Base-by-base conservation (phyloP, 2,113 vertebrate genomes). In the Glareola pratincola region DNA sequence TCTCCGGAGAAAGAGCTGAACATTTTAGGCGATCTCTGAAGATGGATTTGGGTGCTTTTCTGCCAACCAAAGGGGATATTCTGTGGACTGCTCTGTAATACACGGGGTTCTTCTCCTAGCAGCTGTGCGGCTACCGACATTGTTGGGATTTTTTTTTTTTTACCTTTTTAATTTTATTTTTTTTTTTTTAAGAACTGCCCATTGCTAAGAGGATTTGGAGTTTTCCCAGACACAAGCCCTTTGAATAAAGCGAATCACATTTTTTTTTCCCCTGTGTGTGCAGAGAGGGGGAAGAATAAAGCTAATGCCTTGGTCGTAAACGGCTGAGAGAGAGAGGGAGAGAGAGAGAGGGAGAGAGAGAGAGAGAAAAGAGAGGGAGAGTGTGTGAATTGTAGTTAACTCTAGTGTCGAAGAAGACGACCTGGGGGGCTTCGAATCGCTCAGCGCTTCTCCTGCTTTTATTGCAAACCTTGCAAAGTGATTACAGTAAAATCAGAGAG, bases 41-140 rank as follows among this genome's bases (percentile, higher is more conserved):
- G 97, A 98, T 98, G 98, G 97, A 97, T 98, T 94, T 96, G 88
- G 81, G 97, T 94, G 94, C 95, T 97, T 91, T 96, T 89, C 85
- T 94, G 93, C 67, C 85, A 92, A 16, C 77, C 69, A 63, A 85
- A 96, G 73, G 77, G 30, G 91, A 95, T 97, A 92, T 90, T 95
- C 92, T 94, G 78, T 84, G 96, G 87, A 96, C 97, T 81, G 94
- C 91, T 87, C 92, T 72, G 94, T 97, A 94, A 97, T 92, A 92
- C 66, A 53, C 54, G 81, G 60, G 59, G 45, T 91, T 88, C 72
- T 80, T 94, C 95, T 95, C 72, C 86, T 75, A 59, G 20, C 95
- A 88, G 63, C 74, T 71, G 96, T 74, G 90, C 94, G 93, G 59
- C 76, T n/a, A 92, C 94, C 85, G 94, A 96, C 92, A 94, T 97